Evolutionary conservation across 1,140 invertebrate genomes (phyloP).

Genomic region (Brachionus angularis): DNA sequence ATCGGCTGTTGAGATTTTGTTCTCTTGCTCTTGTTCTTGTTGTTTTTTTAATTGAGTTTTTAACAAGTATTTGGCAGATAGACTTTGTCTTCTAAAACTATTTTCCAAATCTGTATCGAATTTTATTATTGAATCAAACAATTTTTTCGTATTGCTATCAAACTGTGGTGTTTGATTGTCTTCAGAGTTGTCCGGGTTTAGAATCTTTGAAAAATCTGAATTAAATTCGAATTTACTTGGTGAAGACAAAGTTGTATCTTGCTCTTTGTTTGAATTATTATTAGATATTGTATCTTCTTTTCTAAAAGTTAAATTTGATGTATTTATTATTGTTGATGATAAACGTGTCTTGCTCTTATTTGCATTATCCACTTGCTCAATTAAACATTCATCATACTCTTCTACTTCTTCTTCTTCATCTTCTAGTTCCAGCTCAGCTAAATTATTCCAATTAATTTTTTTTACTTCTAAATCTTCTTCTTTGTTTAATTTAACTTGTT

Average conservation of each 20-base stretch:
- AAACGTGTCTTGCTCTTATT: not conserved
- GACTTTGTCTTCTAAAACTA: not conserved
- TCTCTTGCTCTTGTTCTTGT: not conserved
- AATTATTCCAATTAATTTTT: not conserved
- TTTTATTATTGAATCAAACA: not conserved
- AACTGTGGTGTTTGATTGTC: not conserved
- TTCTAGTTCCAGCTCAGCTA: not conserved
- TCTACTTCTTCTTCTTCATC: not conserved
- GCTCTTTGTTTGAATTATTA: no score
- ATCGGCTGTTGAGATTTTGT: not conserved
- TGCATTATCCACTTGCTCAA: not conserved
- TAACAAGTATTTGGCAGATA: slow-evolving; percentile 1
- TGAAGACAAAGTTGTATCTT: not conserved
- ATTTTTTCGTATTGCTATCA: not conserved
- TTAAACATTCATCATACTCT: not conserved
- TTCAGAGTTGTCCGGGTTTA: slow-evolving; percentile 1
- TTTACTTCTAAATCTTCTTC: not conserved
- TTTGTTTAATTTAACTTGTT: not conserved
- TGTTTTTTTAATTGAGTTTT: not conserved
- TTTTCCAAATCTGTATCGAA: not conserved
- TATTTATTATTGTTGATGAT: not conserved
- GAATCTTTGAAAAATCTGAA: slow-evolving; percentile 15
- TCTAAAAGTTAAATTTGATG: not conserved
- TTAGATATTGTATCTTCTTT: not conserved
- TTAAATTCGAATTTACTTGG: not conserved